These are phyloP conservation scores for Helobdella robusta DNA, from an alignment of 2,888 invertebrate genomes.

Conservation along the genomic window DNA sequence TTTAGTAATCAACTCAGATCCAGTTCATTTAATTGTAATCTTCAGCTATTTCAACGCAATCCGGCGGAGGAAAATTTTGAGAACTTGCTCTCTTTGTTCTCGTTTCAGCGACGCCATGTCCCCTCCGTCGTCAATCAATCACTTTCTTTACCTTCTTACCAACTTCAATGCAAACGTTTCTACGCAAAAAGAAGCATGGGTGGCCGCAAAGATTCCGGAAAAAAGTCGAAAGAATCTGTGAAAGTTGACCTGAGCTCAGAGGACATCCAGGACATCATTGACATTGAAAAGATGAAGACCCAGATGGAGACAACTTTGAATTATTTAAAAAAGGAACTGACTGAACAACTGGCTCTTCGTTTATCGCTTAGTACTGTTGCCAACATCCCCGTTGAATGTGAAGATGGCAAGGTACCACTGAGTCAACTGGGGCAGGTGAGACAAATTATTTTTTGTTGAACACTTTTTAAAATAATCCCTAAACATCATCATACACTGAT, in stretches of 20 bases:
- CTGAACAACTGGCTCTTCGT: conserved; percentile 68
- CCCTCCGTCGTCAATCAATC: too few relatives aligned
- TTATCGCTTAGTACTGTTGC: conserved; percentile 67
- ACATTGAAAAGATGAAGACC: conserved; percentile 60
- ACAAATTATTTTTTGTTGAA: background rate
- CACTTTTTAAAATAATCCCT: background rate
- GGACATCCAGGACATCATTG: conserved; percentile 64
- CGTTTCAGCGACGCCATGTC: too few relatives aligned
- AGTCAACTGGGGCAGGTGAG: conserved; percentile 78
- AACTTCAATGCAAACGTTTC: too few relatives aligned
- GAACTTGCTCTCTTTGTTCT: too few relatives aligned
- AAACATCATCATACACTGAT: background rate
- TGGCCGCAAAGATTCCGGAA: conserved; percentile 17
- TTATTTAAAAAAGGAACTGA: conserved; percentile 67
- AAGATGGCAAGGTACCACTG: conserved; percentile 62
- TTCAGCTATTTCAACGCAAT: too few relatives aligned
- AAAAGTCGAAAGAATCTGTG: conserved; percentile 45
- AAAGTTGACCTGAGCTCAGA: conserved; percentile 61
- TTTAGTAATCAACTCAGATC: too few relatives aligned
- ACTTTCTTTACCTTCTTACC: too few relatives aligned
- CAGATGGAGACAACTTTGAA: conserved; percentile 63
- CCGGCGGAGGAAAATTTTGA: too few relatives aligned
- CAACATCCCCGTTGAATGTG: conserved; percentile 63
- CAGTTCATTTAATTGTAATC: too few relatives aligned
- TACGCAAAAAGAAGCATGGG: conserved; percentile 21